Conservation (phyloP, 2,113 vertebrate species). For the Peucedramus taeniatus region DNA sequence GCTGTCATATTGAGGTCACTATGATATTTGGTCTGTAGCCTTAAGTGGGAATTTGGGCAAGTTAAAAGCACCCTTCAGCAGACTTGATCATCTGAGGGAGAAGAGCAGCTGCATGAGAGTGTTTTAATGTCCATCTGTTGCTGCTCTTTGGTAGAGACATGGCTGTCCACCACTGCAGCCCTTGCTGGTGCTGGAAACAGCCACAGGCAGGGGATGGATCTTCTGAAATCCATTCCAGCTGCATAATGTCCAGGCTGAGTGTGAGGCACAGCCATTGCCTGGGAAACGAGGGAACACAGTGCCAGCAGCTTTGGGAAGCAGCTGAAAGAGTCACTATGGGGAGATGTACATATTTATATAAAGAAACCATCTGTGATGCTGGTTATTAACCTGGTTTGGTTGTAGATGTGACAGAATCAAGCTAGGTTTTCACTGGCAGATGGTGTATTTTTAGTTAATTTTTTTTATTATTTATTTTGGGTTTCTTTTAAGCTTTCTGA, state of each 20-base stretch:
- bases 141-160: background rate
- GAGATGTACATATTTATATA: conserved; percentile 9
- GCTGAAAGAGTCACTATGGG: background rate
- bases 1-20: rapidly evolving
- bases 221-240: background rate
- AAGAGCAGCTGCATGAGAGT: background rate
- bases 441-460: conserved; percentile 5
- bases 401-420: background rate
- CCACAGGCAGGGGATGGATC: background rate
- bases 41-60: background rate
- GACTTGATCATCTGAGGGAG: background rate
- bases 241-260: background rate
- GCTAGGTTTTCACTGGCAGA: conserved; percentile 22
- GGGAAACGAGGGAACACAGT: background rate
- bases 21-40: background rate
- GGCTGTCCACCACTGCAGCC: background rate
- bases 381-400: conserved; percentile 29
- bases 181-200: background rate
- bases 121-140: background rate
- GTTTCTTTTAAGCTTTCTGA: background rate
- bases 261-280: background rate
- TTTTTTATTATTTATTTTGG: background rate
- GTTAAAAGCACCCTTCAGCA: background rate
- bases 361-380: conserved; percentile 47
- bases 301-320: conserved; percentile 14